These are phyloP conservation scores for Spinus pinus DNA, from an alignment of 2,797 vertebrate species.

Conservation along the genomic window DNA sequence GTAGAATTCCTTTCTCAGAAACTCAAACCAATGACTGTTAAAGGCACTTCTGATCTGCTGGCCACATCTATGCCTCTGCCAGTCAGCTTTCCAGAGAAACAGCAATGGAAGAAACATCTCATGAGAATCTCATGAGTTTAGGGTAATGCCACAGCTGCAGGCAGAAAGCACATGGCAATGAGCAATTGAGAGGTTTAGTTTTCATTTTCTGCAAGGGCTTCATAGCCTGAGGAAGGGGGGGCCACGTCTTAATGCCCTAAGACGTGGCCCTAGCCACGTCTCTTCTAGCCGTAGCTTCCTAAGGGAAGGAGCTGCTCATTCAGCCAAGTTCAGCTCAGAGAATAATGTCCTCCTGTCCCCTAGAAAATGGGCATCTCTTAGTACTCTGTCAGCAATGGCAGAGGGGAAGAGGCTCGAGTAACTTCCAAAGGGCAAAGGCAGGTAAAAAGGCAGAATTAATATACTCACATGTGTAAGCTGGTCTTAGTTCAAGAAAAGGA, in stretches of 20 bases:
- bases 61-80: neutral
- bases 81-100: neutral
- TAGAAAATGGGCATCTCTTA: neutral
- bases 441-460: neutral
- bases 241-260: neutral
- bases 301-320: neutral
- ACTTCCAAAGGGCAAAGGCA: neutral
- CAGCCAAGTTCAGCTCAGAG: neutral
- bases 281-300: neutral
- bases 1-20: neutral
- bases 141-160: neutral
- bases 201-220: neutral
- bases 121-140: neutral
- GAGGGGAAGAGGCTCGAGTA: rapidly evolving
- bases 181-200: neutral
- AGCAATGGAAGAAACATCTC: neutral
- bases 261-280: no score
- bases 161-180: neutral
- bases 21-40: neutral
- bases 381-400: neutral
- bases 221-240: neutral
- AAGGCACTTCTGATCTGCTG: neutral
- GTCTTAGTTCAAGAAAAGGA: neutral
- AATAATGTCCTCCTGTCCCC: neutral
- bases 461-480: neutral